A percentile compares a stretch with the other conserved stretches of the same genome.
Evolutionary conservation across 2,888 invertebrate genomes (phyloP).

Genomic region (Drosophila mulleri): DNA sequence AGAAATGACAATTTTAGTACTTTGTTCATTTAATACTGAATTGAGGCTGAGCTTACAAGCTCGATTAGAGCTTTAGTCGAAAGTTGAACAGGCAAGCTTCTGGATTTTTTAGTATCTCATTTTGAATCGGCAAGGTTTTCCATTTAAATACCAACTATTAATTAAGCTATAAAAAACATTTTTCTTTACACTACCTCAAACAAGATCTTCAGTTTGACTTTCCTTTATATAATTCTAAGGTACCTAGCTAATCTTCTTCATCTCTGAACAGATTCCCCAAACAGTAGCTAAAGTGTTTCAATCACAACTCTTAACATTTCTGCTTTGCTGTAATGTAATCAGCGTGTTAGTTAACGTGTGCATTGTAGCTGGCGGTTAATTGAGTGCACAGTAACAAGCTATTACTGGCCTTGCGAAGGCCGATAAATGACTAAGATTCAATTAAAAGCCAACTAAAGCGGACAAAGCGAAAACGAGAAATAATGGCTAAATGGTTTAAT

Average conservation of each 20-base stretch:
- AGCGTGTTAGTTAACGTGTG: background rate
- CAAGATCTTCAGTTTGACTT: no score
- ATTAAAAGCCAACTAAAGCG: background rate
- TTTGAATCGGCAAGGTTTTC: background rate
- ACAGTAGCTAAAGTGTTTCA: background rate
- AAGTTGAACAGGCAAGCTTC: background rate
- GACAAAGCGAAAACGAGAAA: background rate
- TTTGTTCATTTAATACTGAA: background rate
- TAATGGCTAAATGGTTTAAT: background rate
- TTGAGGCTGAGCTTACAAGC: background rate
- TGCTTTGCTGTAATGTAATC: background rate
- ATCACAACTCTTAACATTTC: background rate
- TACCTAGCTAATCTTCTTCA: no score
- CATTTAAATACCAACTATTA: no score
- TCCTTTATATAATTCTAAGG: no score
- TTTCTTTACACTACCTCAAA: background rate
- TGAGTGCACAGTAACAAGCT: background rate
- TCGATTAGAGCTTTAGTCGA: background rate
- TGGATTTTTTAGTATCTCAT: background rate
- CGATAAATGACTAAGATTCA: conserved; percentile 4
- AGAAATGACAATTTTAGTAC: background rate
- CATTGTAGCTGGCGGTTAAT: background rate
- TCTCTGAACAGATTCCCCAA: background rate
- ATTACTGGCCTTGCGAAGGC: background rate
- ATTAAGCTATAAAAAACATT: no score